Conservation (phyloP, 2,888 invertebrate species). For the Cotesia congregata region DNA sequence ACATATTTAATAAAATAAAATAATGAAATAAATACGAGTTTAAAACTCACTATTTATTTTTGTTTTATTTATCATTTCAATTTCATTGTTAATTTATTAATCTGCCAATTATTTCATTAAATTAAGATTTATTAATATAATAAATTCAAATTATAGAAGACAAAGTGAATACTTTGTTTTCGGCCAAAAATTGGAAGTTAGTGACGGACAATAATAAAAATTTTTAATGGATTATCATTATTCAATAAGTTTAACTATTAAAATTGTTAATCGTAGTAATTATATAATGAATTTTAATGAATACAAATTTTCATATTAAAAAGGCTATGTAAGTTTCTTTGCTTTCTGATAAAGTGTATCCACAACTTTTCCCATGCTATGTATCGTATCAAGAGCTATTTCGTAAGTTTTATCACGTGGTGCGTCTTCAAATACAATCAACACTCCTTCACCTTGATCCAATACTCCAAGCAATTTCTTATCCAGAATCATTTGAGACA, state of each 20-base stretch:
- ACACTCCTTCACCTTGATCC: constrained; percentile 97
- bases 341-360: constrained; percentile 99
- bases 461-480: constrained; percentile 97
- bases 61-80: constrained; percentile 11
- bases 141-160: constrained; percentile 5
- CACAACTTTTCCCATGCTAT: constrained; percentile 99
- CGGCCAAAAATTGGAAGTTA: constrained; percentile 19
- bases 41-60: not conserved
- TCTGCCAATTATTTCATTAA: constrained; percentile 3
- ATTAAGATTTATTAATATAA: not conserved
- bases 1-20: constrained; percentile 16
- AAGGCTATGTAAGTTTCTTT: constrained; percentile 91
- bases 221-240: constrained; percentile 49
- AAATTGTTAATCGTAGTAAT: constrained; percentile 60
- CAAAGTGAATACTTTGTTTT: constrained; percentile 6
- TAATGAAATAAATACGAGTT: constrained; percentile 11
- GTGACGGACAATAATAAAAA: constrained; percentile 50
- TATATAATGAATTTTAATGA: constrained; percentile 55
- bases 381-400: constrained; percentile 96
- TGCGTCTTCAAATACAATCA: constrained; percentile 97
- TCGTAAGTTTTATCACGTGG: constrained; percentile 97
- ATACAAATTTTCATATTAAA: constrained; percentile 49
- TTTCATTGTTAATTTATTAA: not conserved
- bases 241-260: constrained; percentile 58
- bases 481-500: constrained; percentile 99